Percentiles rank a stretch among this genome's conserved stretches.
phyloP scores from a whole-genome alignment of 2,797 vertebrate species.

The Eutrigla gurnardus region DNA sequence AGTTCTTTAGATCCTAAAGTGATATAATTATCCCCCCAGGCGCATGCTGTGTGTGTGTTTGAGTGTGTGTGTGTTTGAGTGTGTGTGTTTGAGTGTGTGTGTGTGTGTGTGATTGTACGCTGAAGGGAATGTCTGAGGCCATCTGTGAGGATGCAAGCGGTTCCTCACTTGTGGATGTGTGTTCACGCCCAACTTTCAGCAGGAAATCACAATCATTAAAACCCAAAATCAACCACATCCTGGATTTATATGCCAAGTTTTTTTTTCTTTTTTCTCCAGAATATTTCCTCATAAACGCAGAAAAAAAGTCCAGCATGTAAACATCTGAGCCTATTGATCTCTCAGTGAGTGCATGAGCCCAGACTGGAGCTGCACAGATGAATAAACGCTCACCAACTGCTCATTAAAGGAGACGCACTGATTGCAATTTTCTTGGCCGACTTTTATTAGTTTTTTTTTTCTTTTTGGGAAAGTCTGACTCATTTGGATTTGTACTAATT shows the following conservation, averaged over 20 bases:
- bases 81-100: slow-evolving; percentile 14
- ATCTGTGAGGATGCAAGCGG: slow-evolving; percentile 2
- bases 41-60: slow-evolving; percentile 10
- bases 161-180: neutral
- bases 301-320: neutral
- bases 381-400: too few relatives aligned
- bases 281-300: neutral
- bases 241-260: neutral
- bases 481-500: too few relatives aligned
- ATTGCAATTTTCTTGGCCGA: too few relatives aligned
- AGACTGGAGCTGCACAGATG: neutral
- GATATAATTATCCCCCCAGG: slow-evolving; percentile 63
- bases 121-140: slow-evolving; percentile 19
- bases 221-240: neutral
- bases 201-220: neutral
- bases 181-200: neutral
- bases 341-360: neutral
- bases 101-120: neutral
- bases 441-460: too few relatives aligned
- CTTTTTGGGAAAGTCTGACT: too few relatives aligned
- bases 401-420: too few relatives aligned
- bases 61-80: neutral
- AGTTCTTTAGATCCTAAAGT: slow-evolving; percentile 66
- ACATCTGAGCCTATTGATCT: neutral
- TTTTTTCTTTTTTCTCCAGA: neutral